These are phyloP conservation scores for Tenthredo scrophulariae DNA, from an alignment of 2,888 invertebrate genomes.

Conservation along the genomic window DNA sequence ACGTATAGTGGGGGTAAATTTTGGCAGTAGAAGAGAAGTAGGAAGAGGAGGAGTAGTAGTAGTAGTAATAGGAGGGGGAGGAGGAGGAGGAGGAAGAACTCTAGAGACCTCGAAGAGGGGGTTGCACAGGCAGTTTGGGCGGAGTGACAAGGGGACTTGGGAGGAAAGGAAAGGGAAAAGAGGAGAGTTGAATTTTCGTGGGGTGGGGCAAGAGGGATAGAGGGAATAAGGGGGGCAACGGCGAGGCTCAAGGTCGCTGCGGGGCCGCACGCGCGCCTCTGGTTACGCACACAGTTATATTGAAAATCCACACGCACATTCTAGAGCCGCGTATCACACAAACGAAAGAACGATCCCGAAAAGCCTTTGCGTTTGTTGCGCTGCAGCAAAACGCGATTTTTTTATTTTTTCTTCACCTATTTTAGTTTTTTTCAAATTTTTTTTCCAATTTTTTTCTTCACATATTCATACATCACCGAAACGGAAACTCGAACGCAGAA, in stretches of 20 bases:
- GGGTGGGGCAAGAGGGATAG: constrained; percentile 26
- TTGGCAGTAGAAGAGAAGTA: constrained; percentile 30
- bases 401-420: background rate
- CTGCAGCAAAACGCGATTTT: background rate
- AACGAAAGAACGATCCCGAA: background rate
- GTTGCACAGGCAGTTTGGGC: constrained; percentile 14
- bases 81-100: constrained; percentile 44
- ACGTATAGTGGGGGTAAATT: constrained; percentile 21
- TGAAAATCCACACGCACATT: constrained; percentile 61
- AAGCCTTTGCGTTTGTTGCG: constrained; percentile 11
- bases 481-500: background rate
- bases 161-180: constrained; percentile 46
- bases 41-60: constrained; percentile 34
- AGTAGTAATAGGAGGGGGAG: constrained; percentile 23
- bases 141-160: constrained; percentile 43
- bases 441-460: background rate
- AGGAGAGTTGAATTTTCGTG: constrained; percentile 52
- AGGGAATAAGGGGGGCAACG: constrained; percentile 57
- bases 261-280: constrained; percentile 75
- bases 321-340: background rate
- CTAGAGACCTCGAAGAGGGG: constrained; percentile 14
- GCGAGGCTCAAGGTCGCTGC: constrained; percentile 74
- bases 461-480: background rate
- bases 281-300: constrained; percentile 65
- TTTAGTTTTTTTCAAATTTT: background rate